Evolutionary conservation across 2,113 vertebrate genomes (phyloP).

Genomic region (Plecturocebus donacophilus): DNA sequence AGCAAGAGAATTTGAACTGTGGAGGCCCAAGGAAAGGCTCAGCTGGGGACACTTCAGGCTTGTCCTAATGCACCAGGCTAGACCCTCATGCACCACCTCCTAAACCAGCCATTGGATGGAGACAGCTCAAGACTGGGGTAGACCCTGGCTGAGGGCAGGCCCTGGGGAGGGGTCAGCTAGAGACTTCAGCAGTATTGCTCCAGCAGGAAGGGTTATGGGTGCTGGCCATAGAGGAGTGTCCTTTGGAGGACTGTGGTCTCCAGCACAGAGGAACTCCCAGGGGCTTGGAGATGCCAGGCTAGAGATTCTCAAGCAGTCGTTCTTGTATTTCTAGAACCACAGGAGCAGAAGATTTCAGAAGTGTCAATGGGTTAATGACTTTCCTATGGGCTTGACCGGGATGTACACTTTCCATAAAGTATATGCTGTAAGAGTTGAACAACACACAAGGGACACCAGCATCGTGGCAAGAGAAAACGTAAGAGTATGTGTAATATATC

Average conservation of each 20-base stretch:
- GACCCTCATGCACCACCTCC: too few species aligned
- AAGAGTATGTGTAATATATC: background rate
- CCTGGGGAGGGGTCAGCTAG: background rate
- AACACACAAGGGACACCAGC: background rate
- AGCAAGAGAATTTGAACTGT: too few species aligned
- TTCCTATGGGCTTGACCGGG: background rate
- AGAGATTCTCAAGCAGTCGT: background rate
- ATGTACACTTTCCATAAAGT: background rate
- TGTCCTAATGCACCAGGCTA: background rate
- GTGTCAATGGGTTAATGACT: background rate
- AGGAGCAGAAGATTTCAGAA: background rate
- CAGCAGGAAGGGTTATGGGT: accelerated
- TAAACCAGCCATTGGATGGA: background rate
- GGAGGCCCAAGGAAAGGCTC: background rate
- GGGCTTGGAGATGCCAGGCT: background rate
- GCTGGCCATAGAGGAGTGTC: background rate
- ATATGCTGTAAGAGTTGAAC: background rate
- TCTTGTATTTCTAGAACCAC: background rate
- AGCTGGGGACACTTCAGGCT: background rate
- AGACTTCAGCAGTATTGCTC: background rate
- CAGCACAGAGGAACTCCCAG: background rate
- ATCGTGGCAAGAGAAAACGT: background rate
- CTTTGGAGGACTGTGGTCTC: too few species aligned
- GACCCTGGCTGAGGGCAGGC: background rate
- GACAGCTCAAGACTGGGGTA: accelerated